A percentile compares a stretch with the other conserved stretches of the same genome.
phyloP scores from a whole-genome alignment of 2,797 vertebrate genomes.

The Halcyon leucocephala region DNA sequence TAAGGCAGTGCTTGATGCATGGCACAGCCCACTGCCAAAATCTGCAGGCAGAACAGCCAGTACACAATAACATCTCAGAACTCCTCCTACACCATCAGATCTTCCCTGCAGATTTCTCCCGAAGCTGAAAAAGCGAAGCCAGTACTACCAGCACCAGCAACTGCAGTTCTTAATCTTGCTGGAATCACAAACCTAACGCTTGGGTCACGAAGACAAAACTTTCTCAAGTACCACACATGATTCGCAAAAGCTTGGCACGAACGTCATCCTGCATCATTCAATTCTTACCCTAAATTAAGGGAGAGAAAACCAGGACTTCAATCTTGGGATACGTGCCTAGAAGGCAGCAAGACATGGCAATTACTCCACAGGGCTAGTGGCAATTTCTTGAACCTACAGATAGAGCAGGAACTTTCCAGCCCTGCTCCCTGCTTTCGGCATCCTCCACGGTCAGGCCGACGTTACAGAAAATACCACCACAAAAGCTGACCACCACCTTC shows the following conservation, averaged over 20 bases:
- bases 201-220: background rate
- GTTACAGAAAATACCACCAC: background rate
- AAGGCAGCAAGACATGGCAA: background rate
- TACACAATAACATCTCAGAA: slow-evolving; percentile 32
- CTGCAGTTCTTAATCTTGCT: background rate
- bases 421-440: background rate
- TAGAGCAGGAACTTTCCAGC: background rate
- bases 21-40: slow-evolving; percentile 34
- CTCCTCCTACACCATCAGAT: slow-evolving; percentile 42
- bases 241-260: background rate
- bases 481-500: background rate
- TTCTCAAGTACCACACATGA: background rate
- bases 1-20: slow-evolving; percentile 5
- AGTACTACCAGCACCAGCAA: background rate
- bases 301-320: background rate
- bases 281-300: background rate
- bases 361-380: background rate
- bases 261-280: background rate
- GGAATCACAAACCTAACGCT: background rate
- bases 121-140: background rate
- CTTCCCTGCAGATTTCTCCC: slow-evolving; percentile 16
- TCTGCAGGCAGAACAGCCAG: slow-evolving; percentile 53
- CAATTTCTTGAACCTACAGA: background rate
- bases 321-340: background rate
- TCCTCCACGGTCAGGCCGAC: background rate